A percentile compares a stretch with the other conserved stretches of the same genome.
Evolutionary conservation across 2,113 vertebrate genomes (phyloP).

Genomic region (Hipposideros armiger): DNA sequence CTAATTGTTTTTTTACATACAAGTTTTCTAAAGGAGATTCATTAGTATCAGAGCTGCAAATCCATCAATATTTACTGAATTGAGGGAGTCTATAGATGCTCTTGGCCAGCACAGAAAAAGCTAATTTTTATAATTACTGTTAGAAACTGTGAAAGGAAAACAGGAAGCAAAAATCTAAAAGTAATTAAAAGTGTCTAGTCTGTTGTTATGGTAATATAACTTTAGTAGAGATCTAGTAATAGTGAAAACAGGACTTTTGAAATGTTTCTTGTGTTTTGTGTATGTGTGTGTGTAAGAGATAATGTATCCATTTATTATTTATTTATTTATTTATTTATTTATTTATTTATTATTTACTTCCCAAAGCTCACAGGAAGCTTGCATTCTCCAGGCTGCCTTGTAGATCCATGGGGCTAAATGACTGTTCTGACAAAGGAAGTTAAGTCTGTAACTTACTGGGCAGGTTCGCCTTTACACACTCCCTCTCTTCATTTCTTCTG

Average conservation of each 20-base stretch:
- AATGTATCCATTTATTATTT: neutral
- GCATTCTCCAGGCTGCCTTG: neutral
- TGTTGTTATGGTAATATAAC: neutral
- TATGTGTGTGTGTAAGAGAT: neutral
- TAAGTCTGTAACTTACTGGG: neutral
- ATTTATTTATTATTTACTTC: neutral
- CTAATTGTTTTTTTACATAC: slow-evolving; percentile 21
- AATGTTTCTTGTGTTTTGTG: neutral
- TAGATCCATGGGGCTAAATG: fast-evolving
- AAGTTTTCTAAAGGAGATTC: slow-evolving; percentile 17
- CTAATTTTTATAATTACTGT: neutral
- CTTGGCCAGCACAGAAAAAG: neutral
- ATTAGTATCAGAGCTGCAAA: neutral
- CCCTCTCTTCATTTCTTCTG: neutral
- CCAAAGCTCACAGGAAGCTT: neutral
- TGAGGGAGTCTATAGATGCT: neutral
- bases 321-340: neutral
- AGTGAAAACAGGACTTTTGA: neutral
- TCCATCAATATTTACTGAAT: neutral
- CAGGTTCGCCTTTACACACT: fast-evolving
- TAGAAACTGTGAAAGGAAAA: slow-evolving; percentile 14
- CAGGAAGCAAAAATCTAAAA: neutral
- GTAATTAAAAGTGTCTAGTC: neutral
- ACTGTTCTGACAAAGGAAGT: neutral
- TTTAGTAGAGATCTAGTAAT: neutral